Conservation (phyloP, 2,888 invertebrate species). For the Cryptophagus acutangulus region DNA sequence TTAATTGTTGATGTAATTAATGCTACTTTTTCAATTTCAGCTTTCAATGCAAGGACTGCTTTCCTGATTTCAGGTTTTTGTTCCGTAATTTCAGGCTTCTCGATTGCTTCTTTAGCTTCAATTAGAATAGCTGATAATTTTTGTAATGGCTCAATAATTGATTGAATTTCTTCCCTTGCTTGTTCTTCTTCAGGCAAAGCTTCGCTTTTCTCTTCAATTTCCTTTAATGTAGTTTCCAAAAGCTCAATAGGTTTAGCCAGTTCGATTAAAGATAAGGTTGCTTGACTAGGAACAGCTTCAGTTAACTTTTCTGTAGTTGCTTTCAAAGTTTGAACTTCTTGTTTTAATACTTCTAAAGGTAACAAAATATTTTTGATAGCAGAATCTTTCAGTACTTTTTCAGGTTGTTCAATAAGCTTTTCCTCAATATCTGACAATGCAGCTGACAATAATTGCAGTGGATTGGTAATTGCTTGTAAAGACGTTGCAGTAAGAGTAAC, state of each 20-base stretch:
- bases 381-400: not conserved
- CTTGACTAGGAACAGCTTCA: too few relatives aligned
- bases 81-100: conserved; percentile 10
- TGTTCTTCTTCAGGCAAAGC: conserved; percentile 1
- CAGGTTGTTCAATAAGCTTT: conserved; percentile 4
- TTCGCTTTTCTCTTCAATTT: conserved; percentile 1
- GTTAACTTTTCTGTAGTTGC: too few relatives aligned
- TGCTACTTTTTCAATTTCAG: conserved; percentile 15
- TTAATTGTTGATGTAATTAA: conserved; percentile 8
- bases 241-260: conserved; percentile 18
- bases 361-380: not conserved
- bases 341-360: not conserved
- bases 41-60: conserved; percentile 21
- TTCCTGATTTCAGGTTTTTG: conserved; percentile 15
- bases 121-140: conserved; percentile 13
- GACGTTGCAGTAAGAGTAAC: too few relatives aligned
- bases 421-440: conserved; percentile 1
- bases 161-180: conserved; percentile 17
- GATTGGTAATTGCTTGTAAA: not conserved
- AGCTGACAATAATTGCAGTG: not conserved
- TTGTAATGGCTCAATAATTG: conserved; percentile 7
- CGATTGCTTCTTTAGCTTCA: conserved; percentile 12
- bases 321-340: conserved; percentile 7
- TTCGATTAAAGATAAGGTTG: conserved; percentile 24
- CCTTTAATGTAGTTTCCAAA: conserved; percentile 2